These are phyloP conservation scores for Ophion ventricosus DNA, from an alignment of 2,888 invertebrate species.

Conservation along the genomic window DNA sequence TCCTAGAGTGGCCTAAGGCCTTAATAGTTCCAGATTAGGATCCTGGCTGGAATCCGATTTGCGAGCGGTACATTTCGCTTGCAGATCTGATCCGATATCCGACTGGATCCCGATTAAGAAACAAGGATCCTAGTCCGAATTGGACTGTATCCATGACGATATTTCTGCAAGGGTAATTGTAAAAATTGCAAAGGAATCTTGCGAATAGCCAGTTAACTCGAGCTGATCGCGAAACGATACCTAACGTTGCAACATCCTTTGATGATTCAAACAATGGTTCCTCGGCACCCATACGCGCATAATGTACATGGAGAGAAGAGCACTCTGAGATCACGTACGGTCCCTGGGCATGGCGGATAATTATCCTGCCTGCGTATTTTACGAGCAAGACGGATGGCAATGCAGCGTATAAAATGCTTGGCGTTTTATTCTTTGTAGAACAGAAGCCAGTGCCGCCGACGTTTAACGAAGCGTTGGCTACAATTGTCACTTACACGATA, in stretches of 20 bases:
- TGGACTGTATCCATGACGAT: no score
- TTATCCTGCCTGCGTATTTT: conserved; percentile 31
- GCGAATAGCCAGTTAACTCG: neutral
- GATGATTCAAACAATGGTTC: conserved; percentile 13
- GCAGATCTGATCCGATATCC: no score
- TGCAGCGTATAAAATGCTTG: conserved; percentile 14
- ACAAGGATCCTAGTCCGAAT: no score
- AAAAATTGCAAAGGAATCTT: neutral
- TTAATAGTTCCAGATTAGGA: no score
- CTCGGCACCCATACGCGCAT: neutral
- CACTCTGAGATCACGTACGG: conserved; percentile 19
- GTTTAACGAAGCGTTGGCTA: conserved; percentile 16
- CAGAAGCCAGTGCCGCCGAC: conserved; percentile 7
- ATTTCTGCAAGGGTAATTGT: no score
- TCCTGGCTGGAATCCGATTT: no score
- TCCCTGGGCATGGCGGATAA: conserved; percentile 31
- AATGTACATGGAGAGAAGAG: conserved; percentile 1
- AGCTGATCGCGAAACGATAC: neutral
- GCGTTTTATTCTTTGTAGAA: conserved; percentile 25
- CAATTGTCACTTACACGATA: conserved; percentile 10
- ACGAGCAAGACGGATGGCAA: neutral
- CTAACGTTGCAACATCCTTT: conserved; percentile 2
- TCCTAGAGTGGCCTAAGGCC: no score
- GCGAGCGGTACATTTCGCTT: no score
- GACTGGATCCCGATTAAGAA: no score